Base-by-base conservation (phyloP, 2,888 invertebrate species). In the Pomacea canaliculata region DNA sequence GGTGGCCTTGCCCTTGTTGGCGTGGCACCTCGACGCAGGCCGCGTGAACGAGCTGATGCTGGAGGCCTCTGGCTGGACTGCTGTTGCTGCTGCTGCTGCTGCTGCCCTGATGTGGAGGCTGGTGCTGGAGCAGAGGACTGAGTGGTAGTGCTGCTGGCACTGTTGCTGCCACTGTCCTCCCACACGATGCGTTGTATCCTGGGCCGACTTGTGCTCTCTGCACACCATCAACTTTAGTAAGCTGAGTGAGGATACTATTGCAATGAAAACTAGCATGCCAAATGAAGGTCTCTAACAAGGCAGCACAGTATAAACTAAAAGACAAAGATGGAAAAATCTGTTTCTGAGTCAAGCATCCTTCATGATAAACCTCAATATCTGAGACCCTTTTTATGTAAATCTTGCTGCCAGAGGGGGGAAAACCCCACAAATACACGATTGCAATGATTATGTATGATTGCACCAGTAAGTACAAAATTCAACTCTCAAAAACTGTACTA, bases 111-210 rank as follows among this genome's bases (percentile, higher is more conserved):
- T 48, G 75, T 67, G 56, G 71, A 63, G 12, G 76, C 68, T 27
- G 77, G 71, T 13, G 78, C 56, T 16, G 77, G n/a, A 12, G 71
- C 13, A 12, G 62, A 48, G 8, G 76, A 76, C 18, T 76, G 67
- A 12, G 80, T 63, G 16, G 77, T 46, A 23, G 51, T 76, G 19
- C 74, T 59, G 19, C 70, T 63, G 51, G 51, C 16, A 19, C 63
- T 63, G 27, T 63, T 63, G 37, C 37, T 37, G 12, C 77, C 76
- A 51, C 78, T 71, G 19, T 77, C 73, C 23, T 85, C 84, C 87
- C 87, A 87, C 16, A 85, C 82, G 23, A 87, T 87, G 49, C 83
- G 84, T 77, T 87, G 85, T 49, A 87, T 86, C 79, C 84, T 85
- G 8, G 86, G 85, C 72, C 84, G 85, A 62, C 75, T 83, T 82